These are phyloP conservation scores for Darevskia nairensis DNA, from an alignment of 2,797 vertebrate genomes.

Conservation along the genomic window DNA sequence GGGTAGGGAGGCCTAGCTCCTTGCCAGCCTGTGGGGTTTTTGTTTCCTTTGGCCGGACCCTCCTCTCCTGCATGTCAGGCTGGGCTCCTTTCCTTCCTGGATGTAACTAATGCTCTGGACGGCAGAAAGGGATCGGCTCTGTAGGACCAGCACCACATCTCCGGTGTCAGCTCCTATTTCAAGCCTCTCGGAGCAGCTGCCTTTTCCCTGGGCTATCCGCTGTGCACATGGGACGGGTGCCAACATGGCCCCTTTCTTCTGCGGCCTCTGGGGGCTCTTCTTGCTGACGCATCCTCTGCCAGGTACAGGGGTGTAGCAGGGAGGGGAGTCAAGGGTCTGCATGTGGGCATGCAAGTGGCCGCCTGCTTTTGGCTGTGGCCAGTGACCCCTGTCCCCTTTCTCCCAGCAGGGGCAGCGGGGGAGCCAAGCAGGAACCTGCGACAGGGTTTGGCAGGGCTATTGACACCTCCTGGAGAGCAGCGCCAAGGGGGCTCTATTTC, in stretches of 20 bases:
- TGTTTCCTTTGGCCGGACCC: too few relatives aligned
- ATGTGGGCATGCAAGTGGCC: background rate
- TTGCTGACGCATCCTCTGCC: background rate
- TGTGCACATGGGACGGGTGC: background rate
- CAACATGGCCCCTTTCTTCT: background rate
- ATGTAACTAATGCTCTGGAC: background rate
- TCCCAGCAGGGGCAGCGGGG: background rate
- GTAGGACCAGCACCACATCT: background rate
- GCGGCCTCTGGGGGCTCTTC: background rate
- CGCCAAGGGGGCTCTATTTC: background rate
- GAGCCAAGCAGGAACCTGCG: background rate
- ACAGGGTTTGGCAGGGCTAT: constrained; percentile 5
- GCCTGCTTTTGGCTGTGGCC: too few relatives aligned
- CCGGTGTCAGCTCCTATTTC: background rate
- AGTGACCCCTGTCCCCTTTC: background rate
- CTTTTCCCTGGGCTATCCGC: background rate
- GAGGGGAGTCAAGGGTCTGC: background rate
- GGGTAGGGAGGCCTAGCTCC: too few relatives aligned
- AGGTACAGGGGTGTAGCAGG: background rate
- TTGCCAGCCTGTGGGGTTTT: background rate
- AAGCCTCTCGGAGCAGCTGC: background rate
- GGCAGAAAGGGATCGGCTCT: background rate
- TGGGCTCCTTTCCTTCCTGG: background rate
- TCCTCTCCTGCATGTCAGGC: background rate
- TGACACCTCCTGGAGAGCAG: background rate